Evolutionary conservation across 1,140 invertebrate species (phyloP), one percentile per base, ranked within the genome.

Genomic region (Drosophila parvula): DNA sequence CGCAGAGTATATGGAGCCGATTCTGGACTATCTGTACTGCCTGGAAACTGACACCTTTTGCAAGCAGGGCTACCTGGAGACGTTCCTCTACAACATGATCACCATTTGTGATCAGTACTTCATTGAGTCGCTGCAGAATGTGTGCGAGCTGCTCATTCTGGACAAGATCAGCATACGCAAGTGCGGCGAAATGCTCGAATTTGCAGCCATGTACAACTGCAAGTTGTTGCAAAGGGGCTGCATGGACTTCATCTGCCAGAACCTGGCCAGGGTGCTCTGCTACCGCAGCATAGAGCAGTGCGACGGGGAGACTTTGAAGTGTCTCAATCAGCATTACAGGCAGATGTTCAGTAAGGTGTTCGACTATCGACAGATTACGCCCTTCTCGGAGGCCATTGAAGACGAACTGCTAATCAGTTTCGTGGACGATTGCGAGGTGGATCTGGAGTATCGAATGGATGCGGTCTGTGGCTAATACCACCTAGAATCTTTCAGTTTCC

Each of bases 91-190:
- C 79, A 95, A 95, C 78, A 92, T 95, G 45, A 90, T 96, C 40
- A 93, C 95, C 4, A 92, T 94, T 27, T 94, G 95, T 59, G 95
- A 96, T 88, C 95, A 96, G 81, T 93, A 95, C 51, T 93, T 96
- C 43, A 93, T 95, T 5, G 86, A 84, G 14, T 83, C 94, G 41
- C 91, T 96, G 44, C 95, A 95, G 75, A 93, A 94, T 78, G 79
- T 93, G 5, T 95, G 95, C 92, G 95, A 96, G 91, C 90, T 93
- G 18, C 79, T 93, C 3, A 86, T 96, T 5, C 92, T 93, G 11
- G 91, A 93, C 48, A 90, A 94, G 27, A 89, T 96, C 10, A 94
- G 93, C 27, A 89, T 96, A 41, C 94, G 94, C 68, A 96, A 95
- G 92, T 95, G 93, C n/a, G 92, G 93, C 14, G 94, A 95, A 61